Conservation (phyloP, 2,113 vertebrate species). For the Hemicordylus capensis region DNA sequence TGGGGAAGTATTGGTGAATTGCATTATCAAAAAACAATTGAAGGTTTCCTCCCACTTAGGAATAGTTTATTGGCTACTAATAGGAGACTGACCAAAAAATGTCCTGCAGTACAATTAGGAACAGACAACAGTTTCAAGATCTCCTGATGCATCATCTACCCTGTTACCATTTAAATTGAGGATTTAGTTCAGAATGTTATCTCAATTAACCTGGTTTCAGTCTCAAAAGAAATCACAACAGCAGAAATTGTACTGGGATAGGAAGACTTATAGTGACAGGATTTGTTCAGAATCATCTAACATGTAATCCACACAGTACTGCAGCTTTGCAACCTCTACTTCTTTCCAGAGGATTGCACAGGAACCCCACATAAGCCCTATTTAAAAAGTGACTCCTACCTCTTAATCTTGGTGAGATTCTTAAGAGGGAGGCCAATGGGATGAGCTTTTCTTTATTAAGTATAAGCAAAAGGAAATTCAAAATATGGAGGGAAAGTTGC, state of each 20-base stretch:
- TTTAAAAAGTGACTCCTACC: too few relatives aligned
- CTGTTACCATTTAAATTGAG: background rate
- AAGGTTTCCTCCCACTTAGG: background rate
- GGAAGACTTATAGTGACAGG: background rate
- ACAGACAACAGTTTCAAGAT: background rate
- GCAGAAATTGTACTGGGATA: background rate
- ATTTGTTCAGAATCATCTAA: background rate
- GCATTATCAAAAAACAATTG: background rate
- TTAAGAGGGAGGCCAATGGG: too few relatives aligned
- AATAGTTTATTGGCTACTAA: background rate
- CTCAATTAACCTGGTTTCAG: background rate
- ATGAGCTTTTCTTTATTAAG: too few relatives aligned
- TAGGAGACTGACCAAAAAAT: background rate
- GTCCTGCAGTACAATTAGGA: background rate
- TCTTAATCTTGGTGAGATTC: too few relatives aligned
- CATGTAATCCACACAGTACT: background rate
- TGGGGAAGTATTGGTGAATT: background rate
- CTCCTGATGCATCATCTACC: background rate
- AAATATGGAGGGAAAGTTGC: too few relatives aligned
- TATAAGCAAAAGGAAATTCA: too few relatives aligned
- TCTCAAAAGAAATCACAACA: background rate
- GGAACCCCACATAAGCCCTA: background rate
- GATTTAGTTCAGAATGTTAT: background rate
- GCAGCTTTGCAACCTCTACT: background rate
- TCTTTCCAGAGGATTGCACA: background rate